phyloP scores from a whole-genome alignment of 2,797 vertebrate genomes.

The Sebastes kiyomatsui region DNA sequence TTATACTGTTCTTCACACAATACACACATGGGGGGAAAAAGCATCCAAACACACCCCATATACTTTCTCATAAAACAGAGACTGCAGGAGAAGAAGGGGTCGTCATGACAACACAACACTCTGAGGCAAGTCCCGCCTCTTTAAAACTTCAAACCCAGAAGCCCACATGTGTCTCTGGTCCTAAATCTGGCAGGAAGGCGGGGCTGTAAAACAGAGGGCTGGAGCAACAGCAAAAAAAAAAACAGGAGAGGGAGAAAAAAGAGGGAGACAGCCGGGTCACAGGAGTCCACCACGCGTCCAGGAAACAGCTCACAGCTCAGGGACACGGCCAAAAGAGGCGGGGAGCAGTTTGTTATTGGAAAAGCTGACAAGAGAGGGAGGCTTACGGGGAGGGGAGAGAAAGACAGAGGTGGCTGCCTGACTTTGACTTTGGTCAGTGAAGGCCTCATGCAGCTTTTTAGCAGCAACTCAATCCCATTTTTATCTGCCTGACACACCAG shows the following conservation, averaged over 20 bases:
- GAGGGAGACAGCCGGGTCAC: slow-evolving; percentile 35
- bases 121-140: slow-evolving; percentile 54
- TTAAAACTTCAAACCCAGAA: slow-evolving; percentile 59
- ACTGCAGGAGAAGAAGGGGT: slow-evolving; percentile 23
- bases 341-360: slow-evolving; percentile 84
- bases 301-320: slow-evolving; percentile 91
- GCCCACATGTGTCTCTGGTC: slow-evolving; percentile 75
- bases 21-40: background rate
- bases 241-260: background rate
- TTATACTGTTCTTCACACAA: background rate
- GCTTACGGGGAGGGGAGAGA: slow-evolving; percentile 14
- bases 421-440: slow-evolving; percentile 74
- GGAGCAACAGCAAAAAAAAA: slow-evolving; percentile 18
- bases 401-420: slow-evolving; percentile 32
- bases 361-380: slow-evolving; percentile 87
- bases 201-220: slow-evolving; percentile 67
- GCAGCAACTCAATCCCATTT: slow-evolving; percentile 52
- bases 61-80: background rate
- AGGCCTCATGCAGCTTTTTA: slow-evolving; percentile 84
- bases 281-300: slow-evolving; percentile 70
- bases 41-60: background rate
- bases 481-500: slow-evolving; percentile 60
- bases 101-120: slow-evolving; percentile 57
- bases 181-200: slow-evolving; percentile 86
- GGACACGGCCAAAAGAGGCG: slow-evolving; percentile 83